Conservation (phyloP, 2,113 vertebrate genomes). For the Pimephales promelas region DNA sequence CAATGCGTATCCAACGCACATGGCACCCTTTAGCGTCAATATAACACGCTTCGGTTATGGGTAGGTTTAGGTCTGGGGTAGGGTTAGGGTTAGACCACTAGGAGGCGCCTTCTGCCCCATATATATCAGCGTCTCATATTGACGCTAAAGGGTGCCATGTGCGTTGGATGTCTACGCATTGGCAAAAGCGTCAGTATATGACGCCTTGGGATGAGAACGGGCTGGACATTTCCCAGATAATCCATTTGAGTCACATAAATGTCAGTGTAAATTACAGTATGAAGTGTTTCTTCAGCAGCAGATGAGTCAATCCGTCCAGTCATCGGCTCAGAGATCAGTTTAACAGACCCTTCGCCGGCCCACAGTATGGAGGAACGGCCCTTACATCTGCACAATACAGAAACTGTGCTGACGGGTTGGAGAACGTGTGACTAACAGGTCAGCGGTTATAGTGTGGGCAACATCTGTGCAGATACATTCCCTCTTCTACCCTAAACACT, state of each 20-base stretch:
- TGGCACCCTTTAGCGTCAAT: too few relatives aligned
- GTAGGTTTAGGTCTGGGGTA: too few relatives aligned
- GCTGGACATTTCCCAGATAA: not conserved
- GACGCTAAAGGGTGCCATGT: too few relatives aligned
- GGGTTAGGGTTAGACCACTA: too few relatives aligned
- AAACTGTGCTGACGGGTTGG: not conserved
- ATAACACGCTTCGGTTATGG: too few relatives aligned
- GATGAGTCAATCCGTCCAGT: slow-evolving; percentile 39
- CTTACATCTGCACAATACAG: not conserved
- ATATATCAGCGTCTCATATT: too few relatives aligned
- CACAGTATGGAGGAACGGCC: slow-evolving; percentile 16
- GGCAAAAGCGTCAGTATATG: too few relatives aligned
- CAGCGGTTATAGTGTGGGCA: slow-evolving; percentile 9
- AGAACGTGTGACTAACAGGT: not conserved
- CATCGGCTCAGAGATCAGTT: not conserved
- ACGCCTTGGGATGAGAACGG: too few relatives aligned
- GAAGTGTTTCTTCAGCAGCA: slow-evolving; percentile 12
- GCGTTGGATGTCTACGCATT: too few relatives aligned
- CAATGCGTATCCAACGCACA: too few relatives aligned
- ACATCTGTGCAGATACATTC: not conserved
- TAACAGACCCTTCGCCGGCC: not conserved
- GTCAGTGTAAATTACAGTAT: not conserved
- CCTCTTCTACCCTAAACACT: slow-evolving; percentile 3
- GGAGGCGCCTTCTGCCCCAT: too few relatives aligned
- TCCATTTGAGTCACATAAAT: not conserved